Evolutionary conservation across 2,113 vertebrate species (phyloP).

Genomic region (Bettongia penicillata): DNA sequence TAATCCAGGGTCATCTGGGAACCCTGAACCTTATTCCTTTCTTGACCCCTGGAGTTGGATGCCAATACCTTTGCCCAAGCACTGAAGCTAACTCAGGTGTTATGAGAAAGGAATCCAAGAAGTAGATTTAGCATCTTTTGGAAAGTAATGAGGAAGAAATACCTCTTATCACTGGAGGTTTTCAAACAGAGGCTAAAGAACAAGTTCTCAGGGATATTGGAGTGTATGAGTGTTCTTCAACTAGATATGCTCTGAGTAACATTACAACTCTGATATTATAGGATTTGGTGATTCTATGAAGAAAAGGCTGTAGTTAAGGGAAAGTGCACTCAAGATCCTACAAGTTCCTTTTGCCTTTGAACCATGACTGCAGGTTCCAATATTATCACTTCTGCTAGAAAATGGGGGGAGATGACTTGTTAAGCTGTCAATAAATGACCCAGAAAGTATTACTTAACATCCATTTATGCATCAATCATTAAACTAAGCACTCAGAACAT

Average conservation of each 20-base stretch:
- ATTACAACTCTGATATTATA: neutral
- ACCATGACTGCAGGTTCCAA: neutral
- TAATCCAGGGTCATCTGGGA: neutral
- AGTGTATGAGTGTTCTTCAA: neutral
- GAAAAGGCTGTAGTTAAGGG: neutral
- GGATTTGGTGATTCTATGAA: neutral
- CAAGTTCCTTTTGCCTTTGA: no score
- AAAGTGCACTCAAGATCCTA: neutral
- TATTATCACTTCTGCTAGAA: neutral
- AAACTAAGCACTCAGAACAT: no score
- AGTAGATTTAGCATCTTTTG: neutral
- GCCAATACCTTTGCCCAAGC: neutral
- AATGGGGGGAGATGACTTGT: no score
- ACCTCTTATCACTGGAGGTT: neutral
- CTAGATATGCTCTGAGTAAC: neutral
- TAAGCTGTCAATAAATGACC: no score
- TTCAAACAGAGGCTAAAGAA: neutral
- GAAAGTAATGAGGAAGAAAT: neutral
- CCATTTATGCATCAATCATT: no score
- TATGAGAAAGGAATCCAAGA: neutral
- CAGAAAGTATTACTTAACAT: no score
- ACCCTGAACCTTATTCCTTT: neutral
- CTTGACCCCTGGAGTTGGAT: neutral
- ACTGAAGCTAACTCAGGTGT: neutral
- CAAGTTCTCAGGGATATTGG: neutral